phyloP scores from a whole-genome alignment of 2,888 invertebrate genomes.

The Ophion costatus region DNA sequence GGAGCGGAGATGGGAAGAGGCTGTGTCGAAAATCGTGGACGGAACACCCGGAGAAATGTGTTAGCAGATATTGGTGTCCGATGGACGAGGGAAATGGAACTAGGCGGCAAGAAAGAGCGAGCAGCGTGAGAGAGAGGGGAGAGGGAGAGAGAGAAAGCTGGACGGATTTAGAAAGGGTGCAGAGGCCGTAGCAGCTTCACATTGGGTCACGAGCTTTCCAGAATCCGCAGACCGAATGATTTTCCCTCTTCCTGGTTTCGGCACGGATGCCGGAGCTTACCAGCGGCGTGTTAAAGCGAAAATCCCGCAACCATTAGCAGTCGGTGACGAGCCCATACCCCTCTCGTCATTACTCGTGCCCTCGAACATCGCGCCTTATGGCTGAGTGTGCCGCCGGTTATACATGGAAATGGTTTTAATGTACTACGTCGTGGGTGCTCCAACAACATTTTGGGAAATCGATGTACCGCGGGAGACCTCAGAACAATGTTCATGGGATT shows the following conservation, averaged over 20 bases:
- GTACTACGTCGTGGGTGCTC: constrained; percentile 15
- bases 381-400: constrained; percentile 26
- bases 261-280: constrained; percentile 28
- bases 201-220: constrained; percentile 43
- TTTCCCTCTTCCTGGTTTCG: constrained; percentile 27
- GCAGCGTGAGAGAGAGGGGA: not conserved
- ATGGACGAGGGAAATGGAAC: constrained; percentile 28
- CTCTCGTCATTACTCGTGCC: constrained; percentile 23
- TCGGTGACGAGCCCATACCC: constrained; percentile 12
- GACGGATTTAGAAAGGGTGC: constrained; percentile 18
- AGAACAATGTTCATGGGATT: not conserved
- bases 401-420: constrained; percentile 27
- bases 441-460: constrained; percentile 17
- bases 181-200: constrained; percentile 39
- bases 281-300: constrained; percentile 49
- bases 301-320: constrained; percentile 55
- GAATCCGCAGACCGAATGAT: constrained; percentile 49
- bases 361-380: constrained; percentile 21
- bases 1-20: constrained; percentile 25
- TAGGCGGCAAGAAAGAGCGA: not conserved
- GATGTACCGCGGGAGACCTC: not conserved
- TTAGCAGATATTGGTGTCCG: constrained; percentile 33
- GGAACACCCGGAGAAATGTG: constrained; percentile 55
- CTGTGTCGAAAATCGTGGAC: constrained; percentile 59
- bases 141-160: constrained; percentile 1